Evolutionary conservation across 1,140 invertebrate species (phyloP).

Genomic region (Lanistes nyassanus): DNA sequence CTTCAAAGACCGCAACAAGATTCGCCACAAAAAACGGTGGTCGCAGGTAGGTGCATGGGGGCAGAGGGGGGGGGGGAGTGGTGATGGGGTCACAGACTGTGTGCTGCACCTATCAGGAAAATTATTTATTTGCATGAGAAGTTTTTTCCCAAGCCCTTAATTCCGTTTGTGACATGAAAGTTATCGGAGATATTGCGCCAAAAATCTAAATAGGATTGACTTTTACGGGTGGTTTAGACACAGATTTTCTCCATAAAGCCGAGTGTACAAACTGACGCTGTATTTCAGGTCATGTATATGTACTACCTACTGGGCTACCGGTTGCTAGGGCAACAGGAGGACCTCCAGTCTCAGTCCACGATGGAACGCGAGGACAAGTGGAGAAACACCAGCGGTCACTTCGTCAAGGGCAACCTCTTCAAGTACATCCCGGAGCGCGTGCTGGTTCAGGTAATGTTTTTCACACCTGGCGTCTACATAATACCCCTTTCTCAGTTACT

Average conservation of each 20-base stretch:
- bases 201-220: too few species aligned
- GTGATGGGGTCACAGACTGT: too few species aligned
- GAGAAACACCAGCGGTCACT: slow-evolving; percentile 36
- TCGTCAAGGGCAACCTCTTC: slow-evolving; percentile 47
- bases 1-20: slow-evolving; percentile 95
- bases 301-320: slow-evolving; percentile 75
- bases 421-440: slow-evolving; percentile 47
- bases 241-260: neutral
- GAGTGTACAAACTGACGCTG: neutral
- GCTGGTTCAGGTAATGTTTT: slow-evolving; percentile 36
- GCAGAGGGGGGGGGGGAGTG: too few species aligned
- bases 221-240: too few species aligned
- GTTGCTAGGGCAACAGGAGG: slow-evolving; percentile 65
- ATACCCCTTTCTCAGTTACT: slow-evolving; percentile 73
- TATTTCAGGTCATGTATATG: slow-evolving; percentile 75
- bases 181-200: too few species aligned
- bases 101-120: too few species aligned
- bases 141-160: too few species aligned
- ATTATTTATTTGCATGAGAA: too few species aligned
- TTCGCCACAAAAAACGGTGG: slow-evolving; percentile 83
- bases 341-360: slow-evolving; percentile 33
- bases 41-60: slow-evolving; percentile 57
- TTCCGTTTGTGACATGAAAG: too few species aligned
- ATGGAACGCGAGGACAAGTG: slow-evolving; percentile 42
- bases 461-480: neutral